Percentiles rank a stretch among this genome's conserved stretches.
Evolutionary conservation across 2,888 invertebrate species (phyloP).

Genomic region (Pristionchus arcanus): DNA sequence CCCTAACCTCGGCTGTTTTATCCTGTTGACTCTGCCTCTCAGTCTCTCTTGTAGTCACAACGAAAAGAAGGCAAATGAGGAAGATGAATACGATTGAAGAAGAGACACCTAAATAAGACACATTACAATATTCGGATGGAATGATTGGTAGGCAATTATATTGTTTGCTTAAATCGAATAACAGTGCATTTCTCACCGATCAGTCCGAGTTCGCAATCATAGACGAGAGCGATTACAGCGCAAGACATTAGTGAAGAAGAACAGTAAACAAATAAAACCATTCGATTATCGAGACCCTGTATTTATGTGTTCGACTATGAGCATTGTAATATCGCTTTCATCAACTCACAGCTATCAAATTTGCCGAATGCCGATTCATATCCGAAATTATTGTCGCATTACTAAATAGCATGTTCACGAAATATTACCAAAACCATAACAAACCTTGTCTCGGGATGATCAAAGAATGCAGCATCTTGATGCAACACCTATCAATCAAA

Average conservation of each 20-base stretch:
- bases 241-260: slow-evolving; percentile 25
- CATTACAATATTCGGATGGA: background rate
- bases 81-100: background rate
- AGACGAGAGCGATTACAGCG: background rate
- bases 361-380: slow-evolving; percentile 6
- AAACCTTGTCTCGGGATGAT: slow-evolving; percentile 43
- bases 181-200: too few relatives aligned
- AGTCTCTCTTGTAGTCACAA: background rate
- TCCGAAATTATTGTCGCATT: slow-evolving; percentile 26
- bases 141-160: background rate
- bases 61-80: slow-evolving; percentile 6
- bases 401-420: background rate
- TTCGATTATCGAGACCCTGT: slow-evolving; percentile 67
- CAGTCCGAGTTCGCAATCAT: slow-evolving; percentile 12
- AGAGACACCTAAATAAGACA: background rate
- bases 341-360: slow-evolving; percentile 16
- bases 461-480: slow-evolving; percentile 36
- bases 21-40: background rate
- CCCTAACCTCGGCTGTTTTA: background rate
- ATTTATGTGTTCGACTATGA: background rate
- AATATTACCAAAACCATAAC: background rate
- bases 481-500: background rate
- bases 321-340: too few relatives aligned
- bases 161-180: too few relatives aligned
- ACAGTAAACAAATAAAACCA: slow-evolving; percentile 63